Base-by-base conservation (phyloP, 2,113 vertebrate species). In the Gallinago media region DNA sequence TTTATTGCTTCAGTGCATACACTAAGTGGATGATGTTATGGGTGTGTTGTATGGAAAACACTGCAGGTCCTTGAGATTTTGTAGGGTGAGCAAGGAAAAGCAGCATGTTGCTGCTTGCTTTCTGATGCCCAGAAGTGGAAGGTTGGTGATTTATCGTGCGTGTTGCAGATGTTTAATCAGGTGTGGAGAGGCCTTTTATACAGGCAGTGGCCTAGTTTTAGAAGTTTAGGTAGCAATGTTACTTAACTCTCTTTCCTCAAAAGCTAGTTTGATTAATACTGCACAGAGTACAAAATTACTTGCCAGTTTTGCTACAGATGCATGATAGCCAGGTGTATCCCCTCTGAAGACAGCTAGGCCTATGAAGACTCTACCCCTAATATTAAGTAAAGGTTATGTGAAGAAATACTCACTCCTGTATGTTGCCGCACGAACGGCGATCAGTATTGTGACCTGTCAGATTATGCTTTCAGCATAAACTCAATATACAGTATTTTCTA, bases 1-100 rank as follows among this genome's bases (percentile, higher is more conserved):
- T 76, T 32, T 61, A 38, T 65, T 46, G 3, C 4, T 70, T 86
- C 36, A 32, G 0, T 0, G 0, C 42, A 47, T 20, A 47, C 20
- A 12, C 20, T 67, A 18, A 52, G 2, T n/a, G 9, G 46, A 32
- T 56, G 47, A 63, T 2, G 3, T n/a, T 74, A 16, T 20, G 54
- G 12, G 8, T 38, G 20, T 47, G 16, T 44, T n/a, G 12, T 58
- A 11, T 78, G 0, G 5, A 67, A 78, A 94, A 14, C 9, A 4
- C 38, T 19, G 15, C 7, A 18, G 31, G 32, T 42, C 58, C n/a
- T 29, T 52, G 46, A 23, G n/a, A 5, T 85, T 76, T 80, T 21
- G 8, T 55, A 14, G 47, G 10, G 11, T 49, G 36, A 9, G 21
- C 31, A 55, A 56, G 23, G 29, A 19, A 62, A 67, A 46, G 70